Conservation (phyloP, 2,113 vertebrate genomes). For the Cariama cristata region DNA sequence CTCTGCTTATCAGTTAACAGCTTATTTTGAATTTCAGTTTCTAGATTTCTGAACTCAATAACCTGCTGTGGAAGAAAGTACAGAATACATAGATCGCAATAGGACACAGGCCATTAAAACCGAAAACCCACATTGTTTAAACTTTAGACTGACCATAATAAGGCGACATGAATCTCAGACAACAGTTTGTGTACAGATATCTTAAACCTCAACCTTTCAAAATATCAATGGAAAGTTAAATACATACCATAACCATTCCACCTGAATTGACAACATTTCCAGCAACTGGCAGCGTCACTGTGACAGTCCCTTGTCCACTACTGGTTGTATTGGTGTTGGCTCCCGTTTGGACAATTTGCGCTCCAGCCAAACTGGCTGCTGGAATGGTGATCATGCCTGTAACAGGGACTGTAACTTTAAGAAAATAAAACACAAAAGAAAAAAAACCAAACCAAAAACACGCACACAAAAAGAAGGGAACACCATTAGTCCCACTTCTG, state of each 20-base stretch:
- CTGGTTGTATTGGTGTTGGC: constrained; percentile 95
- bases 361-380: constrained; percentile 94
- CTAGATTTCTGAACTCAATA: neutral
- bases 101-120: neutral
- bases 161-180: neutral
- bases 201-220: neutral
- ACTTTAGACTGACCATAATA: neutral
- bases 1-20: neutral
- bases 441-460: constrained; percentile 54
- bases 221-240: neutral
- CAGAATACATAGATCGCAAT: neutral
- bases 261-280: constrained; percentile 97
- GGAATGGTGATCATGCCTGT: constrained; percentile 99
- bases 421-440: constrained; percentile 72
- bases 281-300: constrained; percentile 95
- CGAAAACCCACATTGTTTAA: neutral
- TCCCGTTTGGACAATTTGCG: constrained; percentile 95
- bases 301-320: constrained; percentile 96
- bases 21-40: neutral
- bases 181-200: neutral
- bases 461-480: constrained; percentile 79
- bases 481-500: constrained; percentile 79
- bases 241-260: constrained; percentile 98
- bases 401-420: constrained; percentile 87
- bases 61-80: neutral